Evolutionary conservation across 2,797 vertebrate genomes (phyloP).

Genomic region (Hydrolagus colliei): DNA sequence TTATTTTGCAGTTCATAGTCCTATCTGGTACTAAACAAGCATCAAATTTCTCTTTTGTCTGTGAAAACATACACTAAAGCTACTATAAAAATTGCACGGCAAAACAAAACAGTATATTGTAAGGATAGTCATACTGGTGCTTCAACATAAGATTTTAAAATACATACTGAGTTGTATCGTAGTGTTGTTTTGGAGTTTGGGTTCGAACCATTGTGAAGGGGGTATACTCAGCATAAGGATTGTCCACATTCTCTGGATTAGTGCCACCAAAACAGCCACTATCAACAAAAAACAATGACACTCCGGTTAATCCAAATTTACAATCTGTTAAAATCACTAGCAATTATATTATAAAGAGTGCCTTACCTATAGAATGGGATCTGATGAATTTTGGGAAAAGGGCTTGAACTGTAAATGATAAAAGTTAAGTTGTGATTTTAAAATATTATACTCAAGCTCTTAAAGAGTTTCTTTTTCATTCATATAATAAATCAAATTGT

Average conservation of each 20-base stretch:
- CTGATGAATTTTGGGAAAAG: conserved; percentile 52
- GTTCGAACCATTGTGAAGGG: conserved; percentile 47
- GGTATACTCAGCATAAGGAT: conserved; percentile 43
- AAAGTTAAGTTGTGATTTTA: conserved; percentile 19
- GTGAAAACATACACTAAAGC: not conserved
- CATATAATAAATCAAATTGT: not conserved
- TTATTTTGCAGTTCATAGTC: too few relatives aligned
- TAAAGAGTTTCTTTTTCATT: not conserved
- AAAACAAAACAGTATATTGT: not conserved
- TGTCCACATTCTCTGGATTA: conserved; percentile 54
- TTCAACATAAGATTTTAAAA: not conserved
- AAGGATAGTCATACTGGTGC: not conserved
- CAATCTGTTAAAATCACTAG: not conserved
- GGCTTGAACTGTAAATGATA: conserved; percentile 50
- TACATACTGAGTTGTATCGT: conserved; percentile 47
- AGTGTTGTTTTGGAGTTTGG: conserved; percentile 37
- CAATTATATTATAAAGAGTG: not conserved
- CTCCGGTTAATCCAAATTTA: not conserved
- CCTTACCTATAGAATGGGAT: conserved; percentile 59
- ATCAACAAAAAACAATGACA: conserved; percentile 34
- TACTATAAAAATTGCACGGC: not conserved
- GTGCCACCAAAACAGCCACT: conserved; percentile 56
- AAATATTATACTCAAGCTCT: not conserved
- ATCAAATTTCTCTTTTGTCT: not conserved
- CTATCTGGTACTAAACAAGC: not conserved